Percentiles rank a stretch among this genome's conserved stretches.
phyloP scores from a whole-genome alignment of 30 jellyfish, hydroid and myxozoan genomes.

The Aurelia sp. region DNA sequence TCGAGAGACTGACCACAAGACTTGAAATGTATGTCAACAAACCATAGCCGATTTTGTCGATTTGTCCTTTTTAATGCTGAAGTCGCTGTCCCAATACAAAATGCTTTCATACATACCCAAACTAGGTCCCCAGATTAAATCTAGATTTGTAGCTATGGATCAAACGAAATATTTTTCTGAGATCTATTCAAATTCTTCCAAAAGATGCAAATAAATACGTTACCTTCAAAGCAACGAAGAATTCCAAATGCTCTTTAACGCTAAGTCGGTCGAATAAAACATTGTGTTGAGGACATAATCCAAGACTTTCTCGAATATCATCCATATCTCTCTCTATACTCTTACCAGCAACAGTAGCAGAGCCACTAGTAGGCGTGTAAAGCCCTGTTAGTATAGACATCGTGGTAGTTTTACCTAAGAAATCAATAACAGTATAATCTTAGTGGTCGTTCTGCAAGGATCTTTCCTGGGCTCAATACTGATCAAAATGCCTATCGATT shows the following conservation, averaged over 20 bases:
- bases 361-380: slow-evolving; percentile 84
- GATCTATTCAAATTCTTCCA: background rate
- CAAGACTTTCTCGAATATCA: slow-evolving; percentile 91
- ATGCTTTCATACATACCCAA: too few species aligned
- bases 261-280: slow-evolving; percentile 93
- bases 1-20: too few species aligned
- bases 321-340: slow-evolving; percentile 89
- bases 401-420: slow-evolving; percentile 96
- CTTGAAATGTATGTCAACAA: too few species aligned
- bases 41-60: too few species aligned
- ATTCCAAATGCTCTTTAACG: slow-evolving; percentile 89
- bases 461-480: too few species aligned
- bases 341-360: slow-evolving; percentile 72
- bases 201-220: background rate
- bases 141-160: too few species aligned
- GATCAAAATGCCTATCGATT: too few species aligned
- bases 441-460: too few species aligned
- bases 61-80: too few species aligned
- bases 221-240: slow-evolving; percentile 91
- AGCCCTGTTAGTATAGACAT: slow-evolving; percentile 97
- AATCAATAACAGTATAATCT: background rate
- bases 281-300: slow-evolving; percentile 98
- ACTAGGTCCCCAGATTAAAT: too few species aligned
- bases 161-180: too few species aligned
- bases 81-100: too few species aligned